Evolutionary conservation across 2,797 vertebrate genomes (phyloP).

Genomic region (Chelonia mydas): DNA sequence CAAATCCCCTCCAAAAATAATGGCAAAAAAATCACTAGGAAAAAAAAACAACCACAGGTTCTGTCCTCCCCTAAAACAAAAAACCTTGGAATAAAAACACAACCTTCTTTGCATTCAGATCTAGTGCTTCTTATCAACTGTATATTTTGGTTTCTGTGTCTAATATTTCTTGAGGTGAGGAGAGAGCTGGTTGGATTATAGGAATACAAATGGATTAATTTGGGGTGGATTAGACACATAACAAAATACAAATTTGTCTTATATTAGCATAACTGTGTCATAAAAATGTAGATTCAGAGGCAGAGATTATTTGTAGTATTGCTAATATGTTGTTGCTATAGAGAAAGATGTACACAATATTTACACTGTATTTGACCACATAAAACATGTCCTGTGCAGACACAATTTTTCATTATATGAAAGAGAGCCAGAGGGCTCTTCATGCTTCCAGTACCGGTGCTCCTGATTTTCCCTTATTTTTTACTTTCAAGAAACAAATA

Average conservation of each 20-base stretch:
- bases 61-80: background rate
- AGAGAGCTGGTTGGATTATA: conserved; percentile 69
- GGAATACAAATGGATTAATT: conserved; percentile 83
- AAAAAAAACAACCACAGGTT: background rate
- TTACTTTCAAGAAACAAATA: conserved; percentile 83
- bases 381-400: conserved; percentile 80
- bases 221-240: conserved; percentile 73
- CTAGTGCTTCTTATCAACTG: conserved; percentile 9
- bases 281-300: conserved; percentile 80
- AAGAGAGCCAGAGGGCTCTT: conserved; percentile 79
- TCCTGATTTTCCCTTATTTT: conserved; percentile 78
- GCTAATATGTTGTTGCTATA: conserved; percentile 79
- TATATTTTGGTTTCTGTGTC: background rate
- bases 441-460: conserved; percentile 65
- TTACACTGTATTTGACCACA: conserved; percentile 83
- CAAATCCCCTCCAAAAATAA: background rate
- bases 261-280: conserved; percentile 78
- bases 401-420: conserved; percentile 81
- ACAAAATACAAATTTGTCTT: conserved; percentile 75
- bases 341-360: conserved; percentile 81
- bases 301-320: conserved; percentile 79
- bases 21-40: background rate
- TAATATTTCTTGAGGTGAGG: conserved; percentile 53
- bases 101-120: background rate
- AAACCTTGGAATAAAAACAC: background rate